Evolutionary conservation across 2,113 vertebrate species (phyloP).

Genomic region (Cyanoliseus patagonus): DNA sequence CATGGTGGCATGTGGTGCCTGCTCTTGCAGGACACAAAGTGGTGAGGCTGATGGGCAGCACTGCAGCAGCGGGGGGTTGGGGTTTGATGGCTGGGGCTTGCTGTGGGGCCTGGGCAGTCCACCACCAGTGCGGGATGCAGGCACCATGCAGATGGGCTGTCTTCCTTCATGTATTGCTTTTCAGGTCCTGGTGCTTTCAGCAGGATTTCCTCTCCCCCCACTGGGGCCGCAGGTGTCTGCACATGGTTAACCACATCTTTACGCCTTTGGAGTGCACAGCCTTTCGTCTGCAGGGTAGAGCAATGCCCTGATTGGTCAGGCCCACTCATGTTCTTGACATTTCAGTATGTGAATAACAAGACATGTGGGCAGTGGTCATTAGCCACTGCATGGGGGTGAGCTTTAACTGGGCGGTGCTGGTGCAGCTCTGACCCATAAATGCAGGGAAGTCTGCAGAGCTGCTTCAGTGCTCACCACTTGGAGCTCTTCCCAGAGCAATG

Average conservation of each 20-base stretch:
- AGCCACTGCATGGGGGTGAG: neutral
- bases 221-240: neutral
- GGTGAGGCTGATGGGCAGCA: neutral
- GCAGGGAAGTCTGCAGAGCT: neutral
- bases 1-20: neutral
- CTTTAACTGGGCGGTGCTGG: rapidly evolving
- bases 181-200: neutral
- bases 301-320: neutral
- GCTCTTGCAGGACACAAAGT: neutral
- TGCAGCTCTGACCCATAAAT: neutral
- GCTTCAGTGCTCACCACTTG: neutral
- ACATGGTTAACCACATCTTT: rapidly evolving
- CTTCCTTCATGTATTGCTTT: neutral
- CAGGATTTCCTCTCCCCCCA: neutral
- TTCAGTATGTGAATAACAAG: neutral
- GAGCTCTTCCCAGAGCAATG: neutral
- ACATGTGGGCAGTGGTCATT: neutral
- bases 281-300: neutral
- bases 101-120: neutral
- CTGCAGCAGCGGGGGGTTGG: neutral
- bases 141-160: rapidly evolving
- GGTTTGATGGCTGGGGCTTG: neutral
- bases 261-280: rapidly evolving
- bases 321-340: neutral
- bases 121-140: neutral